A percentile compares a stretch with the other conserved stretches of the same genome.
Conservation (phyloP, 2,888 invertebrate species). For the Hirtodrosophila alboralis region DNA sequence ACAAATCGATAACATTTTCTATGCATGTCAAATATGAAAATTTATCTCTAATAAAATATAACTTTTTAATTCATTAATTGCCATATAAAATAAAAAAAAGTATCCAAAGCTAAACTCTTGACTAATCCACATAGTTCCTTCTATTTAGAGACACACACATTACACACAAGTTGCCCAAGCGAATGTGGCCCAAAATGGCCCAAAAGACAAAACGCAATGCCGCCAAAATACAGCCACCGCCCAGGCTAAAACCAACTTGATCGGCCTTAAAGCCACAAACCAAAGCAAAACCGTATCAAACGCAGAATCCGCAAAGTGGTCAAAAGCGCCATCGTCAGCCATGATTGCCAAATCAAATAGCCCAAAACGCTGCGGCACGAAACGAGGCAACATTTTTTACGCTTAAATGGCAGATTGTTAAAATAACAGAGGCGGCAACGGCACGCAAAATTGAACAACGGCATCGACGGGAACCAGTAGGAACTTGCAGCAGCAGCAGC, state of each 20-base stretch:
- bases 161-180: conserved; percentile 41
- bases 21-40: too few relatives aligned
- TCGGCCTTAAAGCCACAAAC: conserved; percentile 7
- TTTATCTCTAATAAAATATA: too few relatives aligned
- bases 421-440: conserved; percentile 79
- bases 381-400: conserved; percentile 81
- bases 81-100: neutral
- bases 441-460: conserved; percentile 79
- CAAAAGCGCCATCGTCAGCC: conserved; percentile 65
- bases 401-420: conserved; percentile 80
- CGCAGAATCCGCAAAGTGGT: conserved; percentile 57
- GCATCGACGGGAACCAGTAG: conserved; percentile 60
- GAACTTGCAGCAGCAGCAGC: conserved; percentile 38
- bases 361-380: conserved; percentile 77
- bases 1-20: too few relatives aligned
- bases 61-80: neutral
- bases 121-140: conserved; percentile 50
- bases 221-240: conserved; percentile 53
- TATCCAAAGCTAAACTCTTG: conserved; percentile 22
- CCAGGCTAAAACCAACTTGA: conserved; percentile 36
- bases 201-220: conserved; percentile 73
- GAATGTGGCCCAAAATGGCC: conserved; percentile 40
- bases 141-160: conserved; percentile 28
- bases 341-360: conserved; percentile 79
- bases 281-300: conserved; percentile 32